A percentile compares a stretch with the other conserved stretches of the same genome.
These are phyloP conservation scores for Trichomycterus rosablanca DNA, from an alignment of 2,113 vertebrate species.

Conservation along the genomic window DNA sequence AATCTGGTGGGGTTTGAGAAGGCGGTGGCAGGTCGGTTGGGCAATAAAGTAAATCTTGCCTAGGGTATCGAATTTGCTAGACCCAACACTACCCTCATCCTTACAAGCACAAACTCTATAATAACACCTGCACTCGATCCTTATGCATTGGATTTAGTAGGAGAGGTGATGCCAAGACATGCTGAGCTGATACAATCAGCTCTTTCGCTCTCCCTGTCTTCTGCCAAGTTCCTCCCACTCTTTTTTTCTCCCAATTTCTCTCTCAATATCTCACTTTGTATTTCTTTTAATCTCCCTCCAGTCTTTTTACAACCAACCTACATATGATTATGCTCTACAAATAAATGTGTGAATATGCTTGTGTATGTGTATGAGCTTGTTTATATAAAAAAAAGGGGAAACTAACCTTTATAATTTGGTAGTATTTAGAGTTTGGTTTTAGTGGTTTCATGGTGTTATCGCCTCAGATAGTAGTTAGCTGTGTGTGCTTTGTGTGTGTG, in stretches of 20 bases:
- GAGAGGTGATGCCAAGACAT: conserved; percentile 27
- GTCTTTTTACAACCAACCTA: conserved; percentile 1
- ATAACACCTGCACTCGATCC: conserved; percentile 28
- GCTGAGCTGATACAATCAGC: conserved; percentile 34
- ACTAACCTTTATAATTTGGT: conserved; percentile 18
- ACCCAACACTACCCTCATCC: conserved; percentile 14
- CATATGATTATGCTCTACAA: conserved; percentile 19
- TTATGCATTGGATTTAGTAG: conserved; percentile 23
- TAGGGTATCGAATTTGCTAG: not conserved
- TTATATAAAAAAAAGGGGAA: not conserved
- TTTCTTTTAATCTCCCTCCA: not conserved
- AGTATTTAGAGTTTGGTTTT: conserved; percentile 30
- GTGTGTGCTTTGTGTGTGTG: conserved; percentile 6
- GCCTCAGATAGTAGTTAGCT: conserved; percentile 27
- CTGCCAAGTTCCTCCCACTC: not conserved
- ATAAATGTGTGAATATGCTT: conserved; percentile 7
- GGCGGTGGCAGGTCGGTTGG: no score
- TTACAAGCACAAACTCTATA: conserved; percentile 24
- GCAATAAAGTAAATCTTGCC: no score
- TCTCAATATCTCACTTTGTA: not conserved
- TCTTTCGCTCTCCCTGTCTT: conserved; percentile 1
- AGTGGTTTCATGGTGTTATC: conserved; percentile 32
- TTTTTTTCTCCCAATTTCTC: not conserved
- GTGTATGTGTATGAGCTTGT: not conserved
- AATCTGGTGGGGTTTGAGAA: no score